Base-by-base conservation (phyloP, 2,113 vertebrate genomes). In the Coreoperca whiteheadi region DNA sequence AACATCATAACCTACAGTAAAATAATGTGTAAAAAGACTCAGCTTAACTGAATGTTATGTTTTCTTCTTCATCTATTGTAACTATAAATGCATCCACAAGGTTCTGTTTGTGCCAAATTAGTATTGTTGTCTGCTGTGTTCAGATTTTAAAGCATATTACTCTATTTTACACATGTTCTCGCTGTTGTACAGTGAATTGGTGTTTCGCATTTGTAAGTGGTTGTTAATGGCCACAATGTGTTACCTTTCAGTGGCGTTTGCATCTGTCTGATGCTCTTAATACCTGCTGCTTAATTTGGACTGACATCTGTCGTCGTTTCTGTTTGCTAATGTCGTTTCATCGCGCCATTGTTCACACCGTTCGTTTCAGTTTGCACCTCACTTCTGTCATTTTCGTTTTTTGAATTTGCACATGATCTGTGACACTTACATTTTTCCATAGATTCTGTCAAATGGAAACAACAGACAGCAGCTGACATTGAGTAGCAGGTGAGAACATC, bases 201-300 rank as follows among this genome's bases (percentile, higher is more conserved):
- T 61, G 41, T 68, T 34, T 65, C 14, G 9, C 39, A 43, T 37
- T 64, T 43, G 57, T 39, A 8, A 4, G 30, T 15, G 20, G 23
- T 39, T 70, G 60, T 61, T 67, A 54, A 59, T 46, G 74, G 21
- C 43, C 25, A 59, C 72, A 25, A 15, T 2, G 56, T 39, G 46
- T 66, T 81, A 54, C 51, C 54, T 78, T 76, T 83, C 80, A 61
- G 64, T 28, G 69, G 34, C 7, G 56, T 76, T 54, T 54, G 59
- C 85, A 84, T 84, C 88, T 75, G 86, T 68, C 79, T 83, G 43
- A 73, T 84, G 81, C 81, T 72, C 74, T 60, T 71, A 75, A 86
- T 84, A 84, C 74, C 83, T 74, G 67, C 87, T 69, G 83, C 83
- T 76, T 79, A 74, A 70, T 74, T 60, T 75, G 81, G 69, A 30